Evolutionary conservation across 2,797 vertebrate species (phyloP), one percentile per base, ranked within the genome.

Genomic region (Sarcoramphus papa): DNA sequence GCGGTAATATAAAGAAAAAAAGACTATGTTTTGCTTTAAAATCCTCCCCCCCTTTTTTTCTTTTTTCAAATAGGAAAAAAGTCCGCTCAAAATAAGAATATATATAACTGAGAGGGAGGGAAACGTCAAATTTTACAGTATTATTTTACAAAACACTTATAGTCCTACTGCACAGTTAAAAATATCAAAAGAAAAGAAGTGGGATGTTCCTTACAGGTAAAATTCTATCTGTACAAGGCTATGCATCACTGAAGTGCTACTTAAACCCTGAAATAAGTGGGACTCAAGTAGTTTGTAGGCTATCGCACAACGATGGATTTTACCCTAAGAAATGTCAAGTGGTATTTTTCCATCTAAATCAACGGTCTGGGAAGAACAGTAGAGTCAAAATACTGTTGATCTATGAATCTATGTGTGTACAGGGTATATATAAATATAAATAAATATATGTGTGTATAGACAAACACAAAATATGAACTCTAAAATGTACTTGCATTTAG

Each of bases 231-330:
- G 23, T 85, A 45, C 69, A 85, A 95, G 73, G 88, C 50, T 81
- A 19, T 67, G 90, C 43, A 73, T 90, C 91, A 53, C 65, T 62
- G 0, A 94, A 92, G 88, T 93, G 88, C 85, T 88, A 41, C 95
- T 95, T 94, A 92, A 93, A 93, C 73, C 60, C 30, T 93, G 92
- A 68, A 93, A 63, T 78, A 95, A 95, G 76, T 83, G 94, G 47
- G 68, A 27, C 47, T 94, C 73, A 65, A 95, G 86, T 83, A 87
- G 37, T 78, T 80, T 45, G 69, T 41, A 91, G 75, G 63, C 81
- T 75, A 78, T 81, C 7, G 2, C 2, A 9, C n/a, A 50, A 65
- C 1, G 6, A 76, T 57, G 48, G n/a, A 90, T 95, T 96, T 95
- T 48, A 72, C 56, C 69, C 56, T 16, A 76, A 48, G 65, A 91